Base-by-base conservation (phyloP, 2,797 vertebrate species). In the Galaxias olidus region DNA sequence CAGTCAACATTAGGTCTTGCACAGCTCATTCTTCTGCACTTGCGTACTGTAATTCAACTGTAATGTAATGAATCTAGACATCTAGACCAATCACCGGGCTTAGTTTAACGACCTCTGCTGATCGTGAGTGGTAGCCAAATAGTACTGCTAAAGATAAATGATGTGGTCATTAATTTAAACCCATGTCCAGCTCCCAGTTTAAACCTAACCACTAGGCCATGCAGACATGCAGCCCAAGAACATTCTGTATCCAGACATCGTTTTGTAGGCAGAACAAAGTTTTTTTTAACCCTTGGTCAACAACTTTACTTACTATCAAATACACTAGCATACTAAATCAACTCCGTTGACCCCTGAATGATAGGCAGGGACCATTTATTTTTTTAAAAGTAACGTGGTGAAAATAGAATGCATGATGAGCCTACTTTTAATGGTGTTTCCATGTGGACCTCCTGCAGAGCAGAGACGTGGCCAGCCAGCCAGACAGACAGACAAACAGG, bases 231-330 rank as follows among this genome's bases (percentile, higher is more conserved):
- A 59, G 30, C 2, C 30, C 30, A 30, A 30, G 63, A 65, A 75
- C 66, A 75, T 72, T 67, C 11, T 47, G 46, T 47, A 58, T 30
- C 8, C 9, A 13, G 40, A 43, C 64, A 59, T 49, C 44, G 15
- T 56, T 69, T 69, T 60, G 50, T 17, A 58, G 19, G 45, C 66
- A 63, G 56, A 17, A 40, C 51, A 40, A 67, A 77, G 44, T 10
- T 59, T 40, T 61, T 66, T 72, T 67, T 20, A 68, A 60, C 55
- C 30, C 52, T 58, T 64, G 49, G 19, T 63, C 59, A 18, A 61
- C 74, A 63, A 78, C 54, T 74, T 69, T 69, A 72, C 56, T 50
- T 50, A 55, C 40, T 42, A 63, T 49, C 17, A 54, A 61, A 72
- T 72, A 69, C 59, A 19, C 57, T 66, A 45, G 61, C 56, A 69